These are phyloP conservation scores for Romanogobio albipinnatus DNA, from an alignment of 2,113 vertebrate genomes.

Conservation along the genomic window DNA sequence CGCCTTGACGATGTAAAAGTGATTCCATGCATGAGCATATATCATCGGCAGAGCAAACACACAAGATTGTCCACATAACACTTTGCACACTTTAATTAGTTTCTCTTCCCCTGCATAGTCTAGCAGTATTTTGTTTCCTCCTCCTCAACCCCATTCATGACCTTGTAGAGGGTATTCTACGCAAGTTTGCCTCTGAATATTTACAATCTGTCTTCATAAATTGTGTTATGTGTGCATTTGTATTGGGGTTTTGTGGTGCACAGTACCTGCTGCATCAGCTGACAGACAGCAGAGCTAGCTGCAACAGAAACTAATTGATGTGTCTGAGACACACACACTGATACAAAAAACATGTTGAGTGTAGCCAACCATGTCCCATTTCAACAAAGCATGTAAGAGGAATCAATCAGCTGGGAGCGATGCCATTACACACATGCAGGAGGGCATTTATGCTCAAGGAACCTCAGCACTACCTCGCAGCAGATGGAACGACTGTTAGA, in stretches of 20 bases:
- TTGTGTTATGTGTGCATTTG: conserved; percentile 10
- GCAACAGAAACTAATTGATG: conserved; percentile 39
- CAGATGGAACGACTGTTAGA: conserved; percentile 44
- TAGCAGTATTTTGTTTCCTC: not conserved
- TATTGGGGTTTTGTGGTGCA: not conserved
- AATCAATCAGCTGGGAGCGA: conserved; percentile 40
- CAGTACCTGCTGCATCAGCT: conserved; percentile 8
- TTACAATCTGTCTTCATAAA: conserved; percentile 31
- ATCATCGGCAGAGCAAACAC: conserved; percentile 1
- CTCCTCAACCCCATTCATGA: not conserved
- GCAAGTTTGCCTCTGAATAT: not conserved
- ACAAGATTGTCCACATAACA: not conserved
- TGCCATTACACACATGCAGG: conserved; percentile 8
- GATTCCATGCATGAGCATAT: conserved; percentile 13
- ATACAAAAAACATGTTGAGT: conserved; percentile 41
- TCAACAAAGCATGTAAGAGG: conserved; percentile 26
- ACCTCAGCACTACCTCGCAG: conserved; percentile 33
- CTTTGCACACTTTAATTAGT: conserved; percentile 32
- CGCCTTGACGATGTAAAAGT: conserved; percentile 44
- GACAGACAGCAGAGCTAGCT: conserved; percentile 8
- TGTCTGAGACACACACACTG: conserved; percentile 10
- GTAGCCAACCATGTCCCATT: conserved; percentile 34
- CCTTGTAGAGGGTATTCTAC: not conserved
- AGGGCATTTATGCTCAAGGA: conserved; percentile 24
- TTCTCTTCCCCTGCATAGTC: conserved; percentile 16